phyloP scores from a whole-genome alignment of 2,888 invertebrate genomes.

The Thecophora atra region DNA sequence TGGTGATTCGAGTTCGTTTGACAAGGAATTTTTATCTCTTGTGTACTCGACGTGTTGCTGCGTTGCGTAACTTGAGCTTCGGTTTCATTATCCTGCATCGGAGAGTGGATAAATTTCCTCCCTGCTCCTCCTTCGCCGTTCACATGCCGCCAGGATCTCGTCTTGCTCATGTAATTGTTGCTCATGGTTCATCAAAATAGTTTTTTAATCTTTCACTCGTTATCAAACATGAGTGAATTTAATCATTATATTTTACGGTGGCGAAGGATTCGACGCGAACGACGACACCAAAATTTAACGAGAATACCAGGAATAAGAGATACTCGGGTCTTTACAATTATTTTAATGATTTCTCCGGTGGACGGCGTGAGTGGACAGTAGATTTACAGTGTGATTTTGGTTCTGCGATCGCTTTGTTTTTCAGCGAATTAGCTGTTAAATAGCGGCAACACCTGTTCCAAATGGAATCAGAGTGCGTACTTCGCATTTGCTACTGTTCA shows the following conservation, averaged over 20 bases:
- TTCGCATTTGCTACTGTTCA: too few relatives aligned
- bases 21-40: not conserved
- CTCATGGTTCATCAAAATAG: slow-evolving; percentile 6
- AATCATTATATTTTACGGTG: slow-evolving; percentile 35
- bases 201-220: slow-evolving; percentile 33
- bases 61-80: slow-evolving; percentile 16
- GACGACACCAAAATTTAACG: not conserved
- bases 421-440: not conserved
- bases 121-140: not conserved
- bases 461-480: too few relatives aligned
- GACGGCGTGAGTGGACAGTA: not conserved
- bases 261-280: not conserved
- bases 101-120: not conserved
- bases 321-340: slow-evolving; percentile 1
- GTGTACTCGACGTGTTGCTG: not conserved
- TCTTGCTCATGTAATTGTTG: slow-evolving; percentile 9
- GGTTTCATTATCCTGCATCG: slow-evolving; percentile 11
- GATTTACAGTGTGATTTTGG: not conserved
- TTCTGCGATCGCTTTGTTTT: not conserved
- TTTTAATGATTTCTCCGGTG: slow-evolving; percentile 13
- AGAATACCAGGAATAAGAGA: not conserved
- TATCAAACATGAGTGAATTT: slow-evolving; percentile 35
- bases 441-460: too few relatives aligned
- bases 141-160: not conserved
- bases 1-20: not conserved